Evolutionary conservation across 2,797 vertebrate genomes (phyloP), one percentile per base, ranked within the genome.

Genomic region (Atherinosoma microstoma): DNA sequence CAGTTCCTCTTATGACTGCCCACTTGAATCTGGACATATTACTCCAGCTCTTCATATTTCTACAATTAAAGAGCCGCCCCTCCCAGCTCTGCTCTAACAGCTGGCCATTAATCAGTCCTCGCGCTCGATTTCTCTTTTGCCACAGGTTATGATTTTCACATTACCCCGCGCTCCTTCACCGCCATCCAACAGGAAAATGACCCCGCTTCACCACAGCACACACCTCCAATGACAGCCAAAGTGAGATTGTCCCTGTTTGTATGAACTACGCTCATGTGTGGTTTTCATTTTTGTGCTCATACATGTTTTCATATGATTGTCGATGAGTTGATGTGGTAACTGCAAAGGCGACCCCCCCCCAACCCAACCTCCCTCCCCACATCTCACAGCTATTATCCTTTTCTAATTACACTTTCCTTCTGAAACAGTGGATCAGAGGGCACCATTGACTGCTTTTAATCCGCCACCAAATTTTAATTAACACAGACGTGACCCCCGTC

Each of bases 391-490:
- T 85, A 84, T 92, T 93, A 92, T 93, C 87, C 90, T 84, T 80
- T 91, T 90, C 85, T 92, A 93, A 94, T 93, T 93, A 92, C 89
- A 91, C 90, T 90, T 93, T 94, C 84, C 86, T 79, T 85, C 82
- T 89, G 88, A 92, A 92, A 91, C 86, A 77, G 75, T 85, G 85
- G 90, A 92, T 93, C 93, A 93, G 84, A 90, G 91, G 90, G 90
- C 90, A 80, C 87, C 91, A 91, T 91, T 91, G 89, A 93, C 93
- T 92, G 90, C 91, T 91, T 92, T 93, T 94, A 93, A 93, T 94
- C 93, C 86, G 64, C 84, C 86, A 87, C 91, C 88, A 88, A 87
- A 93, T 91, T 94, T 93, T 94, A 93, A 94, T 94, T 93, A 93
- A 93, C 92, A 93, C 92, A 75, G 87, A 89, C 86, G 87, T 89